Conservation (phyloP, 2,113 vertebrate genomes). For the Triplophysa tibetana region DNA sequence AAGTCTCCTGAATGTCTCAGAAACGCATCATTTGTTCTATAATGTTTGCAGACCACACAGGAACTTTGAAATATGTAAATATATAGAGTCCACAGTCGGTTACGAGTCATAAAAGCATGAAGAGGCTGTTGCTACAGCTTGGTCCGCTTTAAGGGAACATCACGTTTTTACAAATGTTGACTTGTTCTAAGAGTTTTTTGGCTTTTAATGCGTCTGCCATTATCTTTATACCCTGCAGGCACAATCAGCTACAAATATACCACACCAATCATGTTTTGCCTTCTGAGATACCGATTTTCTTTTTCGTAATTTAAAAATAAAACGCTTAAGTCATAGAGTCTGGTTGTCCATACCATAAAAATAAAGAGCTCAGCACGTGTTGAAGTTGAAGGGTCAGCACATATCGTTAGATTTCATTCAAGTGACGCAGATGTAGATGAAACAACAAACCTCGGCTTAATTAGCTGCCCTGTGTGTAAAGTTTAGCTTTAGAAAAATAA, state of each 20-base stretch:
- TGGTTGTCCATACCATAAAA: conserved; percentile 13
- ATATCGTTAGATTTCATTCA: conserved; percentile 40
- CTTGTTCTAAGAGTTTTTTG: conserved; percentile 25
- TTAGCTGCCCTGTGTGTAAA: conserved; percentile 48
- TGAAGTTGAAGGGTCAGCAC: conserved; percentile 41
- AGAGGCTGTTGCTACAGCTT: conserved; percentile 37
- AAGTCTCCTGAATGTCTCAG: conserved; percentile 21
- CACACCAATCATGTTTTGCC: conserved; percentile 10
- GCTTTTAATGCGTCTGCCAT: conserved; percentile 1
- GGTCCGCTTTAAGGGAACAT: conserved; percentile 39
- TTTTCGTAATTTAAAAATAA: not conserved
- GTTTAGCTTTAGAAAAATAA: conserved; percentile 54
- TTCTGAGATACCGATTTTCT: not conserved
- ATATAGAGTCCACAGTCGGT: conserved; percentile 30
- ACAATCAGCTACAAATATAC: conserved; percentile 5
- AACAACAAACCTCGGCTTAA: conserved; percentile 57
- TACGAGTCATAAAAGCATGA: conserved; percentile 41
- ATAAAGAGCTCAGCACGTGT: conserved; percentile 3
- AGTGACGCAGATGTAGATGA: conserved; percentile 41
- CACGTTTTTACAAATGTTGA: conserved; percentile 37
- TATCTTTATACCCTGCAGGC: not conserved
- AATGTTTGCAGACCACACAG: conserved; percentile 35
- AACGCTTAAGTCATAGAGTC: not conserved
- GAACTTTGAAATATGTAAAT: conserved; percentile 26
- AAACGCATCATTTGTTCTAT: conserved; percentile 33